Base-by-base conservation (phyloP, 53 echinoderm and acorn worm genomes). In the Glandiceps talaboti region DNA sequence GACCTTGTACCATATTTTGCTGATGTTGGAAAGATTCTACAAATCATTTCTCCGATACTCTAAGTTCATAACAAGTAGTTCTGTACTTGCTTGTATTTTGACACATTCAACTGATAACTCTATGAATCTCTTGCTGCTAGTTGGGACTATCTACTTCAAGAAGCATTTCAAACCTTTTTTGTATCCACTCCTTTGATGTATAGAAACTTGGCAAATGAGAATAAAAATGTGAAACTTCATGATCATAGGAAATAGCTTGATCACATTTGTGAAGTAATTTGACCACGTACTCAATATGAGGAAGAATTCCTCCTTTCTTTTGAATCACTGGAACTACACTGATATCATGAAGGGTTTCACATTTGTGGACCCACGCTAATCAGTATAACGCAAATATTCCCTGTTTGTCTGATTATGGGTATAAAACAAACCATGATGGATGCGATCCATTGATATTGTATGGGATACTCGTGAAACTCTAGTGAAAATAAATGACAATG, bases 21-120 rank as follows among this genome's bases (percentile, higher is more conserved):
- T 29, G 78, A 30, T 25, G 25, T 29, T 77, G 78, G 78, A 31
- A 77, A 77, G 30, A 29, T 77, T 77, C 30, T 77, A 77, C 78
- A 30, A 30, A 1, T 28, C 30, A 28, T 31, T 77, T 30, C 30
- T 29, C 30, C 78, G 30, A 30, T 31, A 77, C 30, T 29, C 78
- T 31, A 30, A 77, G 30, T 77, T 77, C 30, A 77, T 77, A 26
- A 77, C 78, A 26, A 77, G 78, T 77, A 30, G 78, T 26, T 26
- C 30, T 14, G 29, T 30, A 30, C 30, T 30, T 10, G 20, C 26
- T 28, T 28, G 78, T 10, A 77, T 25, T 29, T 31, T 77, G 26
- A 30, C 30, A 30, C 29, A 77, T 26, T 1, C 30, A 30, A 31
- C 29, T 29, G 78, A 29, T 29, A 30, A 77, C 29, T 1, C 20